Evolutionary conservation across 1,140 invertebrate species (phyloP).

Genomic region (Drosophila insularis): DNA sequence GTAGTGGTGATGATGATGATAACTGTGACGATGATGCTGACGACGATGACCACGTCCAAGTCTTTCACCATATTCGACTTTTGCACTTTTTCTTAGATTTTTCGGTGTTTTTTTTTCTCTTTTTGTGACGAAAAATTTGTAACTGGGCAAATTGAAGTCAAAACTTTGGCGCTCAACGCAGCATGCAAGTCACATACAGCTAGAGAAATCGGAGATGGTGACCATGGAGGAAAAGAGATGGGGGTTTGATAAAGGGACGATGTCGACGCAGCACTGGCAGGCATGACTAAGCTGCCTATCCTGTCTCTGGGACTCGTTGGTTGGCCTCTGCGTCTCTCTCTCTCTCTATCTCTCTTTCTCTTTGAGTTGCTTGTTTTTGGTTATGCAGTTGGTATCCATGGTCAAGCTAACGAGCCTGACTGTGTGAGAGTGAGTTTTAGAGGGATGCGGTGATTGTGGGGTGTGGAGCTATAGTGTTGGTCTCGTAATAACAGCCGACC

Average conservation of each 20-base stretch:
- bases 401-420: slow-evolving; percentile 50
- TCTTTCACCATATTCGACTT: slow-evolving; percentile 55
- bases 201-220: neutral
- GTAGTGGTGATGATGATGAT: slow-evolving; percentile 26
- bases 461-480: slow-evolving; percentile 37
- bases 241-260: slow-evolving; percentile 32
- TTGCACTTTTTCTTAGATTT: slow-evolving; percentile 19
- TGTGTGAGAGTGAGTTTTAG: neutral
- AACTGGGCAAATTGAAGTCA: slow-evolving; percentile 74
- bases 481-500: slow-evolving; percentile 60
- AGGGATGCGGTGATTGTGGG: neutral
- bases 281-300: slow-evolving; percentile 63
- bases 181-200: slow-evolving; percentile 73
- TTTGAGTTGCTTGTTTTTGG: slow-evolving; percentile 39
- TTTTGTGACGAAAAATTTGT: slow-evolving; percentile 53
- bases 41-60: slow-evolving; percentile 63
- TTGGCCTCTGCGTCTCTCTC: slow-evolving; percentile 24
- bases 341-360: slow-evolving; percentile 29
- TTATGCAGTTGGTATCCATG: slow-evolving; percentile 38
- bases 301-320: slow-evolving; percentile 11
- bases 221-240: neutral
- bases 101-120: slow-evolving; percentile 22
- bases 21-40: slow-evolving; percentile 36
- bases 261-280: slow-evolving; percentile 60
- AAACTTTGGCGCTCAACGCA: slow-evolving; percentile 66